A percentile compares a stretch with the other conserved stretches of the same genome.
Evolutionary conservation across 2,113 vertebrate species (phyloP).

Genomic region (Saimiri boliviensis): DNA sequence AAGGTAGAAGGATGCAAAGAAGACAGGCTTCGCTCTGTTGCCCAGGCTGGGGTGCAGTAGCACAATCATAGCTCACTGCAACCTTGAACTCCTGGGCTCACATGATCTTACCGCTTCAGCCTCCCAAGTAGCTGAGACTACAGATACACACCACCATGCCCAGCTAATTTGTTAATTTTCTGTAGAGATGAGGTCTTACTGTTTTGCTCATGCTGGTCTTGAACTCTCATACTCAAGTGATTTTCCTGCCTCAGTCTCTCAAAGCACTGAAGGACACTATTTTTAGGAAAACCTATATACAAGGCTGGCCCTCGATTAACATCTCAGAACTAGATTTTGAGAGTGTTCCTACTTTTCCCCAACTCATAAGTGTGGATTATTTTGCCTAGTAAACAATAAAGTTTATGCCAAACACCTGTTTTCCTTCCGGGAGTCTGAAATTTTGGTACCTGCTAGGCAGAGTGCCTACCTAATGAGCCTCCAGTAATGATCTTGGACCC

Average conservation of each 20-base stretch:
- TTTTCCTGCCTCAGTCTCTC: not conserved
- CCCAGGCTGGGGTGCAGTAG: not conserved
- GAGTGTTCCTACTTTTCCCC: not conserved
- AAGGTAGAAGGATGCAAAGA: not conserved
- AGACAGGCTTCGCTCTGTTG: not conserved
- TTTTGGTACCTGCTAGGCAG: not conserved
- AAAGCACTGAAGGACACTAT: not conserved
- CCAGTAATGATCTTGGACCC: not conserved
- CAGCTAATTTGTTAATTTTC: not conserved
- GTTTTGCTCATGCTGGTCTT: not conserved
- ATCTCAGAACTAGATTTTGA: not conserved
- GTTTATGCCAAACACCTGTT: not conserved
- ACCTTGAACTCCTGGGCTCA: not conserved
- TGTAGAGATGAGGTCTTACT: not conserved
- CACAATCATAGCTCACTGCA: not conserved
- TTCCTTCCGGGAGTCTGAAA: not conserved
- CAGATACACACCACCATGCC: not conserved
- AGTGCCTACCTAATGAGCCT: not conserved
- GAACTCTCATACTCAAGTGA: not conserved
- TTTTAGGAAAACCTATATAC: not conserved
- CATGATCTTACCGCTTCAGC: not conserved
- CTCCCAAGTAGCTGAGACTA: not conserved
- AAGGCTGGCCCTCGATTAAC: not conserved
- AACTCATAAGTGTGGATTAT: not conserved
- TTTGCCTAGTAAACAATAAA: not conserved